Evolutionary conservation across 2,797 vertebrate species (phyloP).

Genomic region (Diglossa cyanea): DNA sequence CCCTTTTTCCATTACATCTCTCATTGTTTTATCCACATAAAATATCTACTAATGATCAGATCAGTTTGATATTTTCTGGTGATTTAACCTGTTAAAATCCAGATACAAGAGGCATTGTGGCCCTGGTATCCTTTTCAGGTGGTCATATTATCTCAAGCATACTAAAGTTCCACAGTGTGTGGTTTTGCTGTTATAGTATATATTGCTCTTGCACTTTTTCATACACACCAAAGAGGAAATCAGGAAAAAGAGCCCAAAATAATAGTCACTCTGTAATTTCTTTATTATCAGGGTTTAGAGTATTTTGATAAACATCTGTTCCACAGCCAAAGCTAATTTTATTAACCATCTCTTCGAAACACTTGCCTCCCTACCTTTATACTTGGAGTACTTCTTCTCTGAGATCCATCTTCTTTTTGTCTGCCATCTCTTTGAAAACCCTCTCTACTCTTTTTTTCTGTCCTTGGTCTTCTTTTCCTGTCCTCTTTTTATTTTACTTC

Average conservation of each 20-base stretch:
- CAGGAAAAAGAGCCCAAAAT: not conserved
- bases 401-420: not conserved
- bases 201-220: not conserved
- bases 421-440: not conserved
- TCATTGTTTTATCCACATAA: not conserved
- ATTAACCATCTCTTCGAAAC: not conserved
- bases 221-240: not conserved
- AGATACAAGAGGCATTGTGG: not conserved
- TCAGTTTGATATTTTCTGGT: not conserved
- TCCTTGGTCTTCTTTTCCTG: not conserved
- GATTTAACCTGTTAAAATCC: not conserved
- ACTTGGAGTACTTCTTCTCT: not conserved
- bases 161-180: fast-evolving
- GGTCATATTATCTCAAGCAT: not conserved
- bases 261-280: not conserved
- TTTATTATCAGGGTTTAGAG: not conserved
- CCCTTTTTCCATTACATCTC: not conserved
- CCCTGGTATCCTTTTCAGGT: not conserved
- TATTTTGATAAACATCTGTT: not conserved
- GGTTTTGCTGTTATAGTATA: not conserved
- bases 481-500: not conserved
- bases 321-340: not conserved
- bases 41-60: not conserved
- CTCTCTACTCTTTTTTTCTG: not conserved
- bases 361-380: not conserved